These are phyloP conservation scores for Riptortus pedestris DNA, from an alignment of 1,140 invertebrate genomes.

Conservation along the genomic window DNA sequence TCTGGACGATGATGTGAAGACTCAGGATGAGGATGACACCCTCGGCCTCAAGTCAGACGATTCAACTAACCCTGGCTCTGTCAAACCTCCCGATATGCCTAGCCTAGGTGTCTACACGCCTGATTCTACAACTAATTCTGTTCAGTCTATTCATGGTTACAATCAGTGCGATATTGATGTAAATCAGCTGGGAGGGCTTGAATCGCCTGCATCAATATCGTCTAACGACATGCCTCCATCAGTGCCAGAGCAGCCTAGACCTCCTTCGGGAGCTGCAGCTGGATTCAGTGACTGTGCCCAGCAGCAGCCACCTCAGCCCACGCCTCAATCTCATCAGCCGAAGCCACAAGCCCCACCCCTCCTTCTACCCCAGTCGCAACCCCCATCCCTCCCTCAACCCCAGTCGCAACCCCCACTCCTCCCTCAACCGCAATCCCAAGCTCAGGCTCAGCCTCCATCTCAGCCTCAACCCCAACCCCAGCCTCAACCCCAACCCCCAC, in stretches of 20 bases:
- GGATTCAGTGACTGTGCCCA: constrained; percentile 35
- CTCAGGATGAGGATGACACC: not conserved
- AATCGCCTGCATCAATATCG: constrained; percentile 69
- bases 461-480: constrained; percentile 37
- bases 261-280: constrained; percentile 21
- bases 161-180: constrained; percentile 68
- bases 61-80: constrained; percentile 36
- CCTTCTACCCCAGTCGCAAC: constrained; percentile 31
- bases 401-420: too few relatives aligned
- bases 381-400: too few relatives aligned
- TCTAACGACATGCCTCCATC: constrained; percentile 59
- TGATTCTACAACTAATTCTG: constrained; percentile 73
- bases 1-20: constrained; percentile 30
- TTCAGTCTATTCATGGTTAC: constrained; percentile 65
- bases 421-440: too few relatives aligned
- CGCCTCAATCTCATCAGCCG: constrained; percentile 37
- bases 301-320: constrained; percentile 35
- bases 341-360: constrained; percentile 34
- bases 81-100: constrained; percentile 50
- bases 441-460: constrained; percentile 34
- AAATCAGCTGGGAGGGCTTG: constrained; percentile 60
- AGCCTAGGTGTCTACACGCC: constrained; percentile 74
- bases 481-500: constrained; percentile 35
- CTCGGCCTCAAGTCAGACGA: constrained; percentile 21
- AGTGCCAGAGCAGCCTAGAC: constrained; percentile 26